Percentiles rank a stretch among this genome's conserved stretches.
phyloP scores from a whole-genome alignment of 2,888 invertebrate species.

The Perizoma affinitatum region DNA sequence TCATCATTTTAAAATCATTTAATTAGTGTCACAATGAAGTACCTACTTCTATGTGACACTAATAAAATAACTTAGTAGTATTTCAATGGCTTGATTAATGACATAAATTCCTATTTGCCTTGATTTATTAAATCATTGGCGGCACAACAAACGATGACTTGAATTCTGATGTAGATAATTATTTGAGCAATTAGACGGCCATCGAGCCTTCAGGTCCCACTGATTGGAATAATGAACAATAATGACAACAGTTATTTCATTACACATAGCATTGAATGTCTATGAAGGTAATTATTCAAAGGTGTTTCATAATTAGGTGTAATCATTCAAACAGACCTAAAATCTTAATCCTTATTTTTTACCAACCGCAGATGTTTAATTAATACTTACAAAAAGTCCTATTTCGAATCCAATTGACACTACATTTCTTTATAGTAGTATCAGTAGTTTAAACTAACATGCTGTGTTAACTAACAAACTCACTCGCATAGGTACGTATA shows the following conservation, averaged over 20 bases:
- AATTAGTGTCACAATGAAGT: too few relatives aligned
- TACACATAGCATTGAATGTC: slow-evolving; percentile 2
- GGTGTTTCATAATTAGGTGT: too few relatives aligned
- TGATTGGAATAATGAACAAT: slow-evolving; percentile 14
- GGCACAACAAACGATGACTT: slow-evolving; percentile 4
- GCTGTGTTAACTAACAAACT: too few relatives aligned
- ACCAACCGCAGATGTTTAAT: too few relatives aligned
- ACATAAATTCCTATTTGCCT: neutral
- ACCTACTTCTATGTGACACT: neutral
- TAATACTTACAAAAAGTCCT: too few relatives aligned
- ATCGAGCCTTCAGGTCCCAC: slow-evolving; percentile 4
- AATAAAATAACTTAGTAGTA: neutral
- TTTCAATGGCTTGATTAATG: neutral
- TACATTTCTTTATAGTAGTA: too few relatives aligned
- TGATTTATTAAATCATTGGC: slow-evolving; percentile 4
- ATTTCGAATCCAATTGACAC: too few relatives aligned
- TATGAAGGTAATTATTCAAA: neutral
- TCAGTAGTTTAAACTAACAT: too few relatives aligned
- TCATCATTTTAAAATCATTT: too few relatives aligned
- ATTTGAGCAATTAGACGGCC: slow-evolving; percentile 10
- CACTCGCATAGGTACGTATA: too few relatives aligned
- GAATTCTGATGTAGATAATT: slow-evolving; percentile 8
- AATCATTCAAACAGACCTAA: too few relatives aligned
- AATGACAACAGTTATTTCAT: neutral
- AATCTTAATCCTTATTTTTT: too few relatives aligned